Evolutionary conservation across 1,140 invertebrate species (phyloP).

Genomic region (Leptinotarsa undecemlineata): DNA sequence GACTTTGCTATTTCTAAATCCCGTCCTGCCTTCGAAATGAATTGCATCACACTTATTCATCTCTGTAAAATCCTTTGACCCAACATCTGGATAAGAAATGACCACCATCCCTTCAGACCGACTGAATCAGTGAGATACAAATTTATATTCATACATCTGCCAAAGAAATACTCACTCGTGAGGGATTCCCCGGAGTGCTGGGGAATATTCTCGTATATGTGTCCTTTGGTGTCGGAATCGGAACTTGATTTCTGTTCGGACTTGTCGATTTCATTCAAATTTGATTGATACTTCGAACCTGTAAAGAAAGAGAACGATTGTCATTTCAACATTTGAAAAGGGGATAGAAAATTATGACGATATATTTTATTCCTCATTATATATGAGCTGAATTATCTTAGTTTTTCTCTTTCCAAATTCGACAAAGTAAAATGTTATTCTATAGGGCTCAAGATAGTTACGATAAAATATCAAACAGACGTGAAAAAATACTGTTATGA

Average conservation of each 20-base stretch:
- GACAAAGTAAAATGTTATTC: too few species aligned
- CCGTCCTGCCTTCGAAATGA: too few species aligned
- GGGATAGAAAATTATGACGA: too few species aligned
- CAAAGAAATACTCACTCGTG: slow-evolving; percentile 22
- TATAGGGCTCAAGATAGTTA: too few species aligned
- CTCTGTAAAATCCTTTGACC: not conserved
- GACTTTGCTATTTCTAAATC: too few species aligned
- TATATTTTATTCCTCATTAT: too few species aligned
- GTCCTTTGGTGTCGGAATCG: slow-evolving; percentile 56
- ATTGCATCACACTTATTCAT: too few species aligned
- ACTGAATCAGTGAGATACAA: not conserved
- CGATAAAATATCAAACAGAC: too few species aligned
- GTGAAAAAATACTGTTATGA: too few species aligned
- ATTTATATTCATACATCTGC: slow-evolving; percentile 16
- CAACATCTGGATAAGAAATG: not conserved
- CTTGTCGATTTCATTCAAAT: slow-evolving; percentile 71
- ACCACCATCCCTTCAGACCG: not conserved
- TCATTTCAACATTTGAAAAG: too few species aligned
- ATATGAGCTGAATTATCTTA: too few species aligned
- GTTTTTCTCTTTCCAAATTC: too few species aligned
- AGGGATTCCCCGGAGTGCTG: slow-evolving; percentile 42
- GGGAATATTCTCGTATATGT: slow-evolving; percentile 49
- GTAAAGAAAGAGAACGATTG: slow-evolving; percentile 30
- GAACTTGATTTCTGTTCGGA: slow-evolving; percentile 68
- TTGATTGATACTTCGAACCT: slow-evolving; percentile 70